Conservation (phyloP, 2,797 vertebrate species). For the Fistularia commersonii region DNA sequence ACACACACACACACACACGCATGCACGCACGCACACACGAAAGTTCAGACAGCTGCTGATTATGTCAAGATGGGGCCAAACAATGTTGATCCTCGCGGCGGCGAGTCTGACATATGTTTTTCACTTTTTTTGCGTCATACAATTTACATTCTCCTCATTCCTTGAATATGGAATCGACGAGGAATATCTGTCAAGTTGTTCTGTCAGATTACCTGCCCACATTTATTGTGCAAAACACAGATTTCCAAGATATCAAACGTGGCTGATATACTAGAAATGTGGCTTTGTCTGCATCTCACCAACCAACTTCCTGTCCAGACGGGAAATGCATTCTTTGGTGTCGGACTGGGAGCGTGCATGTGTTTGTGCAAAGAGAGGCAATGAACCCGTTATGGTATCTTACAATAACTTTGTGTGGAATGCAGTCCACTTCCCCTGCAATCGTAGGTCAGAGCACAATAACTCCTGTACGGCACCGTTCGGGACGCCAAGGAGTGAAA, state of each 20-base stretch:
- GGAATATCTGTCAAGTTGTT: background rate
- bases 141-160: slow-evolving; percentile 17
- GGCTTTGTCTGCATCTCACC: slow-evolving; percentile 11
- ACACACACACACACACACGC: slow-evolving; percentile 16
- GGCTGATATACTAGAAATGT: slow-evolving; percentile 3
- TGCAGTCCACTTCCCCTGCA: slow-evolving; percentile 43
- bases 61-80: slow-evolving; percentile 38
- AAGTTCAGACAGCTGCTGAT: slow-evolving; percentile 51
- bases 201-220: no score
- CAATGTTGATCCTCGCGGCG: slow-evolving; percentile 38
- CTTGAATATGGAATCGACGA: slow-evolving; percentile 6
- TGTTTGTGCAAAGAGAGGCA: slow-evolving; percentile 47
- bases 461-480: slow-evolving; percentile 1
- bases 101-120: background rate
- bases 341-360: slow-evolving; percentile 29
- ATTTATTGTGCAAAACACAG: no score
- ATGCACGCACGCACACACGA: slow-evolving; percentile 22
- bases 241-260: background rate
- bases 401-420: slow-evolving; percentile 63
- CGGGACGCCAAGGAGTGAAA: background rate
- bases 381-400: slow-evolving; percentile 53
- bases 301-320: slow-evolving; percentile 69
- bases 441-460: background rate
- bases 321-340: slow-evolving; percentile 68
- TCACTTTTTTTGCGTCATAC: no score